Evolutionary conservation across 2,888 invertebrate species (phyloP).

Genomic region (Mythimna pallens): DNA sequence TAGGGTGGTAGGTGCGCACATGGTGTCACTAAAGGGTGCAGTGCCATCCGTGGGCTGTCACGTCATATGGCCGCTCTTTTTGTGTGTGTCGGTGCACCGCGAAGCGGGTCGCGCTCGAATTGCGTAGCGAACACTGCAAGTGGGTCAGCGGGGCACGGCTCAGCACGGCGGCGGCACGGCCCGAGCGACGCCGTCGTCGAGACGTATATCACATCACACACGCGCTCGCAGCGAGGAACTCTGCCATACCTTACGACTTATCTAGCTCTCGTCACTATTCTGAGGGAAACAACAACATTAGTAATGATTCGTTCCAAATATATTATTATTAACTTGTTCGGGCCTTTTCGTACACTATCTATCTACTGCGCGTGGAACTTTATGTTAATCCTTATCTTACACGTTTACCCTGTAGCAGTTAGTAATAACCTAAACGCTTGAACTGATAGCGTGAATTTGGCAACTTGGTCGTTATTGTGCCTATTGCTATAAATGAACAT

Average conservation of each 20-base stretch:
- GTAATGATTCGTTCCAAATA: constrained; percentile 9
- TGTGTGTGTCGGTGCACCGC: constrained; percentile 68
- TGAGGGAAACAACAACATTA: constrained; percentile 21
- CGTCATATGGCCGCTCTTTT: constrained; percentile 57
- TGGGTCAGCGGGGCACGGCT: constrained; percentile 88
- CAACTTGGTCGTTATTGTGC: constrained; percentile 71
- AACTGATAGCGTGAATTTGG: constrained; percentile 70
- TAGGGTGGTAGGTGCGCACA: constrained; percentile 49
- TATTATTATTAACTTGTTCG: constrained; percentile 6
- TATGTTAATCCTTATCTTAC: constrained; percentile 12
- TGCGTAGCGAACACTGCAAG: constrained; percentile 87
- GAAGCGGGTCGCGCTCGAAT: constrained; percentile 86
- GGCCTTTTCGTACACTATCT: not conserved
- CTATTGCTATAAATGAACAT: constrained; percentile 82
- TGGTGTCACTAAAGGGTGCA: constrained; percentile 48
- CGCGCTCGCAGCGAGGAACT: constrained; percentile 31
- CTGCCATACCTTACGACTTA: constrained; percentile 45
- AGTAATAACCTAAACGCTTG: not conserved
- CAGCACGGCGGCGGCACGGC: constrained; percentile 75
- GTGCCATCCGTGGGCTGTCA: constrained; percentile 48
- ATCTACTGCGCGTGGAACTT: constrained; percentile 8
- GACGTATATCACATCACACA: constrained; percentile 68
- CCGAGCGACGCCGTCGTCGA: constrained; percentile 71
- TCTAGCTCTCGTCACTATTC: constrained; percentile 34
- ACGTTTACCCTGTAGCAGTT: constrained; percentile 19